These are phyloP conservation scores for Mycalesis mineus DNA, from an alignment of 2,888 invertebrate genomes.

Conservation along the genomic window DNA sequence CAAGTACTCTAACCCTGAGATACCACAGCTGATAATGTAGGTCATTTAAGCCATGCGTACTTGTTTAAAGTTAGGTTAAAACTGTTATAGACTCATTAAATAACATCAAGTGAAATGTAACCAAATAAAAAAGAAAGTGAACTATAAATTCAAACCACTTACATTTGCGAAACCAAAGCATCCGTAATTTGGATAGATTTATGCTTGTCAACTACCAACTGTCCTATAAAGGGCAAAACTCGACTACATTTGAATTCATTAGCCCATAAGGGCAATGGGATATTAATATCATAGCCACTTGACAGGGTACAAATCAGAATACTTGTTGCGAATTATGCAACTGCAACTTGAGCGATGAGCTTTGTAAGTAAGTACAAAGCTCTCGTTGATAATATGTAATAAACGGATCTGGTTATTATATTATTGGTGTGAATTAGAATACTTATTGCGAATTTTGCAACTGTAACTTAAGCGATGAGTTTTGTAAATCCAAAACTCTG, in stretches of 20 bases:
- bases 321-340: conserved; percentile 1
- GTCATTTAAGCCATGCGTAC: too few relatives aligned
- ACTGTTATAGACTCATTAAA: too few relatives aligned
- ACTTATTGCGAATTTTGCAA: too few relatives aligned
- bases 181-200: conserved; percentile 31
- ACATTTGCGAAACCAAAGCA: conserved; percentile 8
- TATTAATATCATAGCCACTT: conserved; percentile 20
- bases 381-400: neutral
- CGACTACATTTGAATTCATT: conserved; percentile 38
- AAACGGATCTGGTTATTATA: too few relatives aligned
- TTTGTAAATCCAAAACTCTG: too few relatives aligned
- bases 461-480: too few relatives aligned
- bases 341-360: neutral
- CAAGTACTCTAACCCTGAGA: too few relatives aligned
- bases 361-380: conserved; percentile 4
- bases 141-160: neutral
- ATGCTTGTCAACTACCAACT: conserved; percentile 31
- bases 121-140: too few relatives aligned
- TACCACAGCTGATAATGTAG: too few relatives aligned
- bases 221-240: conserved; percentile 35
- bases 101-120: too few relatives aligned
- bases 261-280: conserved; percentile 28
- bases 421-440: too few relatives aligned
- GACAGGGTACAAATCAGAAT: conserved; percentile 12
- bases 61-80: too few relatives aligned